Conservation (phyloP, 2,113 vertebrate species). For the Oncorhynchus gorbuscha region DNA sequence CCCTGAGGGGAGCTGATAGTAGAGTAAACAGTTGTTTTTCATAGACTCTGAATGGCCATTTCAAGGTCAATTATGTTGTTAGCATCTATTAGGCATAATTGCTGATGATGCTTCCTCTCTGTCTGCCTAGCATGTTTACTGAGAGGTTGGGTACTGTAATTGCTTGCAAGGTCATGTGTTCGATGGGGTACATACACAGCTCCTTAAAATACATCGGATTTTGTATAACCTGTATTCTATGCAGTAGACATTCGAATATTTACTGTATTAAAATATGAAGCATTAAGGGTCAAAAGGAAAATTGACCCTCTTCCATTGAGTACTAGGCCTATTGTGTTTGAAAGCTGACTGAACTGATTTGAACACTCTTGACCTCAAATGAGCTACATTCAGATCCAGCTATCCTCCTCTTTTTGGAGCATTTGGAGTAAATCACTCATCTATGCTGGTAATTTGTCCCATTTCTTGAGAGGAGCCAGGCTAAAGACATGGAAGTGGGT, state of each 20-base stretch:
- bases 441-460: not conserved
- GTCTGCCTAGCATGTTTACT: not conserved
- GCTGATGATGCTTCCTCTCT: not conserved
- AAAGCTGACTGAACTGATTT: not conserved
- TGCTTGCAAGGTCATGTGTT: no score
- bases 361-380: not conserved
- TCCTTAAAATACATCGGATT: no score
- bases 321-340: not conserved
- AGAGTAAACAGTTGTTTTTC: slow-evolving; percentile 17
- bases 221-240: no score
- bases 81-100: slow-evolving; percentile 26
- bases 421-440: not conserved
- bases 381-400: not conserved
- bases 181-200: no score
- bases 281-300: not conserved
- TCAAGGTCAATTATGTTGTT: slow-evolving; percentile 26
- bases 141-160: no score
- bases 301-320: not conserved
- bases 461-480: not conserved
- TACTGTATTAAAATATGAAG: no score
- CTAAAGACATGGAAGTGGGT: not conserved
- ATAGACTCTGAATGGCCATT: slow-evolving; percentile 13
- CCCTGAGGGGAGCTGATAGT: slow-evolving; percentile 7
- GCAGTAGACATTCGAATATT: no score
- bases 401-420: not conserved